Evolutionary conservation across 1,140 invertebrate species (phyloP).

Genomic region (Lepidurus couesii): DNA sequence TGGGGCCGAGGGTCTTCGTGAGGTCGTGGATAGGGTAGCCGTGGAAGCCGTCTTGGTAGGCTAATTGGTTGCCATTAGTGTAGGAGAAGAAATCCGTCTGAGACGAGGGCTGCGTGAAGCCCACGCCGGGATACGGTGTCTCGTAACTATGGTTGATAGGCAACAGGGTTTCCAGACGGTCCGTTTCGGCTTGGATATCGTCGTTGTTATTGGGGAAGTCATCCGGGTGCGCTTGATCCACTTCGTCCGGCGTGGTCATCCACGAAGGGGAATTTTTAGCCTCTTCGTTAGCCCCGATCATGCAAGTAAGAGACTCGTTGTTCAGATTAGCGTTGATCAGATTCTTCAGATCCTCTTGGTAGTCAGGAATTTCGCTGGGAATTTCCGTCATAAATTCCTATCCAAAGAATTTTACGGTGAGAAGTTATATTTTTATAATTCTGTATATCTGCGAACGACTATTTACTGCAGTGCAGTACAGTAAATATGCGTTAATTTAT

Average conservation of each 20-base stretch:
- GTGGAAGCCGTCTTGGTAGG: constrained; percentile 27
- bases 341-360: neutral
- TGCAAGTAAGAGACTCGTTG: neutral
- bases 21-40: constrained; percentile 25
- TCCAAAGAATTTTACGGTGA: neutral
- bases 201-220: neutral
- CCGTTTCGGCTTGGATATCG: constrained; percentile 11
- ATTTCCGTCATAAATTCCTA: neutral
- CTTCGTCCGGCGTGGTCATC: neutral
- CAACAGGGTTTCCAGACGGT: neutral
- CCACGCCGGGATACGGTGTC: constrained; percentile 16
- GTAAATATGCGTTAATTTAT: too few relatives aligned
- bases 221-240: constrained; percentile 13
- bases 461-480: too few relatives aligned
- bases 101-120: constrained; percentile 25
- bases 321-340: neutral
- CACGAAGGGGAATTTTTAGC: neutral
- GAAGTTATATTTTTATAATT: neutral
- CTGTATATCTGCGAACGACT: too few relatives aligned
- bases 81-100: constrained; percentile 27
- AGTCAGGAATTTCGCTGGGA: neutral
- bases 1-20: neutral
- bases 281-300: constrained; percentile 22
- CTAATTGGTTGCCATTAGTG: constrained; percentile 31
- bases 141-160: constrained; percentile 12